Evolutionary conservation across 1,140 invertebrate species (phyloP).

Genomic region (Drosophila orosa): DNA sequence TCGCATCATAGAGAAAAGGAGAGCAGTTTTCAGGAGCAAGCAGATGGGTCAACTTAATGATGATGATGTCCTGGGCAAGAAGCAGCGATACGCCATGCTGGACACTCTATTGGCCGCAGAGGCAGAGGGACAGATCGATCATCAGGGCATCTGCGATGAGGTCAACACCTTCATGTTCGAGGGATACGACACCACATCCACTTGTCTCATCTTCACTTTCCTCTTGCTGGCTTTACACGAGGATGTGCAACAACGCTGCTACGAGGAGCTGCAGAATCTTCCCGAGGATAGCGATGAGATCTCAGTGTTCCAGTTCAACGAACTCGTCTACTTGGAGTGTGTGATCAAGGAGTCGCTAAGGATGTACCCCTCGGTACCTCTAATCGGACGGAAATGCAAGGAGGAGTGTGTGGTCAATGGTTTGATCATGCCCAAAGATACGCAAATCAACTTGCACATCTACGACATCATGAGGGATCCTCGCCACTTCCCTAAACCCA

Average conservation of each 20-base stretch:
- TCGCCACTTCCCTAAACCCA: slow-evolving; percentile 88
- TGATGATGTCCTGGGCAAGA: slow-evolving; percentile 63
- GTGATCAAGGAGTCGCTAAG: slow-evolving; percentile 87
- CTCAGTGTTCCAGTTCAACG: slow-evolving; percentile 85
- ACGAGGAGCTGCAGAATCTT: slow-evolving; percentile 74
- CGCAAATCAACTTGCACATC: slow-evolving; percentile 84
- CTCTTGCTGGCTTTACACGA: slow-evolving; percentile 87
- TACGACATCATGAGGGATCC: slow-evolving; percentile 87
- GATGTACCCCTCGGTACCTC: slow-evolving; percentile 89
- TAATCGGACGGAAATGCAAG: slow-evolving; percentile 86
- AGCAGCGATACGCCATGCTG: slow-evolving; percentile 90
- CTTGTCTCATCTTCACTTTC: slow-evolving; percentile 86
- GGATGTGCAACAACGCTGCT: slow-evolving; percentile 88
- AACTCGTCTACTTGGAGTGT: slow-evolving; percentile 88
- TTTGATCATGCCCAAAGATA: slow-evolving; percentile 84
- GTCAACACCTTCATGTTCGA: slow-evolving; percentile 94
- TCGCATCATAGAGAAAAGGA: slow-evolving; percentile 67
- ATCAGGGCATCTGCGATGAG: slow-evolving; percentile 91
- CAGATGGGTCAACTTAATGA: not conserved
- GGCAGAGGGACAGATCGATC: slow-evolving; percentile 85
- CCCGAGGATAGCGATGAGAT: slow-evolving; percentile 62
- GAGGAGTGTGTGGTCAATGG: slow-evolving; percentile 85
- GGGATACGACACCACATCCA: slow-evolving; percentile 90
- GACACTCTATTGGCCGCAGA: slow-evolving; percentile 89
- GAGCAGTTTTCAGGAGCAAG: slow-evolving; percentile 36